phyloP scores from a whole-genome alignment of 2,797 vertebrate species.

The Naso thynnoides region DNA sequence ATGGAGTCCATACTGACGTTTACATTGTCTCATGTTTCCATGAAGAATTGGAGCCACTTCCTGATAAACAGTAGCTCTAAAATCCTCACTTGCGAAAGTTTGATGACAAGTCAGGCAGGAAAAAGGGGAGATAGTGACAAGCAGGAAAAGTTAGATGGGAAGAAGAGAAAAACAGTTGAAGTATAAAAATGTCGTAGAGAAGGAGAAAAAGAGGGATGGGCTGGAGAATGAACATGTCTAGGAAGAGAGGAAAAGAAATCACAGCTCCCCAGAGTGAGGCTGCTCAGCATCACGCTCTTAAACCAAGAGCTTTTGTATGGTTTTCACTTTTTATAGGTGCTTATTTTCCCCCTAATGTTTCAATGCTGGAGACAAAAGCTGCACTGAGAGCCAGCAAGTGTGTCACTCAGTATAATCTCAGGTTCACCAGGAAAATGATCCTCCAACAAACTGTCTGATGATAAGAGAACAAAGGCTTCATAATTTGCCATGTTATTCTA shows the following conservation, averaged over 20 bases:
- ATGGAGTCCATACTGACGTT: slow-evolving; percentile 7
- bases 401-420: slow-evolving; percentile 13
- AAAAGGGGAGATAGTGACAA: neutral
- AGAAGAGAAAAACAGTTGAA: neutral
- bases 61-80: slow-evolving; percentile 54
- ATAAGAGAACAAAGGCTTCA: slow-evolving; percentile 23
- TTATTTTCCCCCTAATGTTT: neutral
- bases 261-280: neutral
- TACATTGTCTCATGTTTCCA: slow-evolving; percentile 12
- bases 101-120: neutral
- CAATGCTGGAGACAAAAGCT: neutral
- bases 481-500: slow-evolving; percentile 14
- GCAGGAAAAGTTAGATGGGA: neutral
- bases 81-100: slow-evolving; percentile 44
- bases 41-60: slow-evolving; percentile 41
- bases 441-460: neutral
- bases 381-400: neutral
- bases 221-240: neutral
- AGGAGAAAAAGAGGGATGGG: slow-evolving; percentile 12
- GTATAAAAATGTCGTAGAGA: too few species aligned
- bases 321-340: neutral
- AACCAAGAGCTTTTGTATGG: neutral
- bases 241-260: neutral
- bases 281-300: slow-evolving; percentile 12
- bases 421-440: neutral